Evolutionary conservation across 1,140 invertebrate genomes (phyloP).

Genomic region (Tribolium castaneum): DNA sequence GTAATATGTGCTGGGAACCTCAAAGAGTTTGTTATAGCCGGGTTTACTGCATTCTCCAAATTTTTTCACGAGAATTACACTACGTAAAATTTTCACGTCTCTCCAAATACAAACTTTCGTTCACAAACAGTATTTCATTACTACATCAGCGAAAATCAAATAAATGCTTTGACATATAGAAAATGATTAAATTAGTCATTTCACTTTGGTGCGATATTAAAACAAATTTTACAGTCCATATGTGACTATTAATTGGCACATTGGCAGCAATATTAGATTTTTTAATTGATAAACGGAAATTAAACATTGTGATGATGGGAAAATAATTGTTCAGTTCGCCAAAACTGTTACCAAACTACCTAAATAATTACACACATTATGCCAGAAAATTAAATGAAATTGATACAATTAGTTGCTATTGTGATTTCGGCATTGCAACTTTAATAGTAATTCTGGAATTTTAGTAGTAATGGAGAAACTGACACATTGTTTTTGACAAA

Average conservation of each 20-base stretch:
- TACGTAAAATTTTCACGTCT: background rate
- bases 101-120: too few species aligned
- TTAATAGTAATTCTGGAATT: background rate
- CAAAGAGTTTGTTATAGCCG: conserved; percentile 41
- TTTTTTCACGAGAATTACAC: conserved; percentile 17
- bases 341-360: background rate
- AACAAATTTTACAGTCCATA: background rate
- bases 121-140: too few species aligned
- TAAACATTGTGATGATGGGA: background rate
- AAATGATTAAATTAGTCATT: background rate
- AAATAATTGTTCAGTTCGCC: background rate
- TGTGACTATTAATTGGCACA: background rate
- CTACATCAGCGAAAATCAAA: too few species aligned
- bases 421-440: background rate
- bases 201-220: background rate
- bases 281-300: background rate
- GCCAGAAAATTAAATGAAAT: background rate
- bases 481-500: too few species aligned
- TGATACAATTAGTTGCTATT: background rate
- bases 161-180: background rate
- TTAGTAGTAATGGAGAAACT: too few species aligned
- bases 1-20: conserved; percentile 48
- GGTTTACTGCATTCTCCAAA: conserved; percentile 34
- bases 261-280: background rate
- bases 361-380: background rate